Percentiles rank a stretch among this genome's conserved stretches.
phyloP scores from a whole-genome alignment of 2,113 vertebrate species.

The Oophaga pumilio region DNA sequence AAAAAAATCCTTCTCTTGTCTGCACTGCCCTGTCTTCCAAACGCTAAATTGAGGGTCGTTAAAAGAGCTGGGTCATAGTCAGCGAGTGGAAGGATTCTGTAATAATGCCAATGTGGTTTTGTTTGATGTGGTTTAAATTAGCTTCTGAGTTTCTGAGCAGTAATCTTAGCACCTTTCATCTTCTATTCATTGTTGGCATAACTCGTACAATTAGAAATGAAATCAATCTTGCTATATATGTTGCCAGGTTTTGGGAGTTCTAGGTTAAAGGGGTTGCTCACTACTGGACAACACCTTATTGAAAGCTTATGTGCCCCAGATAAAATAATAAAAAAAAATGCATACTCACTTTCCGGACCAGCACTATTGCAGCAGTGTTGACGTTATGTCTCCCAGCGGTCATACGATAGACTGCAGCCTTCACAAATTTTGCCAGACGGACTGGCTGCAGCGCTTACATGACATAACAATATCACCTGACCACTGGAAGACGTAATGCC shows the following conservation, averaged over 20 bases:
- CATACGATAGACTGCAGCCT: too few species aligned
- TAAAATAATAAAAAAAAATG: too few species aligned
- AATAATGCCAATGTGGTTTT: slow-evolving; percentile 59
- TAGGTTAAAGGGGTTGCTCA: slow-evolving; percentile 1
- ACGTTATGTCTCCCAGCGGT: too few species aligned
- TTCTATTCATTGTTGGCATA: slow-evolving; percentile 54
- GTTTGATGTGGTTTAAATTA: slow-evolving; percentile 61
- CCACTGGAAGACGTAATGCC: too few species aligned
- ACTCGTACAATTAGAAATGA: slow-evolving; percentile 60
- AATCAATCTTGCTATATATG: slow-evolving; percentile 57
- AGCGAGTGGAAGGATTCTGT: slow-evolving; percentile 59
- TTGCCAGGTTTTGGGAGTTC: slow-evolving; percentile 26
- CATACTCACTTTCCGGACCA: too few species aligned
- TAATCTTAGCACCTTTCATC: slow-evolving; percentile 60
- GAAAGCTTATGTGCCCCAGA: too few species aligned
- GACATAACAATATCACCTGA: too few species aligned
- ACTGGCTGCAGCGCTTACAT: too few species aligned
- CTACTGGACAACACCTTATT: too few species aligned
- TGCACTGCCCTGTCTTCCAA: background rate
- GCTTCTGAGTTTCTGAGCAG: slow-evolving; percentile 56
- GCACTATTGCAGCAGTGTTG: too few species aligned
- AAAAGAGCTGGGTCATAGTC: slow-evolving; percentile 59
- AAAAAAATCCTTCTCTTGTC: background rate
- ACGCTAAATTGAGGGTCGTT: slow-evolving; percentile 52
- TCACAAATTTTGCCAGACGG: too few species aligned